Conservation (phyloP, 2,113 vertebrate species). For the Pelvicachromis taeniatus region DNA sequence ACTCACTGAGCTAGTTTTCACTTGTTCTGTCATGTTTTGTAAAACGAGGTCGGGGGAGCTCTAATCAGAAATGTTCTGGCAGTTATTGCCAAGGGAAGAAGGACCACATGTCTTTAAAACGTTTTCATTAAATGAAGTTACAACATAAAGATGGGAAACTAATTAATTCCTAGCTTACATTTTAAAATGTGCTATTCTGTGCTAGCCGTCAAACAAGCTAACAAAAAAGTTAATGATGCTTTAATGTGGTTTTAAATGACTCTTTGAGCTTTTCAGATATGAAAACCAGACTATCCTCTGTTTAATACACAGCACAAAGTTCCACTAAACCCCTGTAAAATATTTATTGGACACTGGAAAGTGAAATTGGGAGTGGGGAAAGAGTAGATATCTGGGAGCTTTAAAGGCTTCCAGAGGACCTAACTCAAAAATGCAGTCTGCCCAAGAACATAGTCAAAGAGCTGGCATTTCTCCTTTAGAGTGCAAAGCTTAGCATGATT, state of each 20-base stretch:
- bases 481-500: background rate
- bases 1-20: conserved; percentile 5
- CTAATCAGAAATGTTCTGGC: background rate
- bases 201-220: background rate
- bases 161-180: background rate
- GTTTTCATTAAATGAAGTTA: background rate
- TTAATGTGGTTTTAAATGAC: conserved; percentile 18
- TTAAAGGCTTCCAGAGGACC: background rate
- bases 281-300: background rate
- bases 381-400: background rate
- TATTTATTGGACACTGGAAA: conserved; percentile 33
- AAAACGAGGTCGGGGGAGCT: background rate
- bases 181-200: background rate
- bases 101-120: background rate
- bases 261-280: conserved; percentile 37
- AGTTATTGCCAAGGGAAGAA: background rate
- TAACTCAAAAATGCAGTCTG: background rate
- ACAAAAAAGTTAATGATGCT: background rate
- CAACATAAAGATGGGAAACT: background rate
- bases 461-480: background rate
- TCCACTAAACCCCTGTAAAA: conserved; percentile 29
- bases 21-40: conserved; percentile 5
- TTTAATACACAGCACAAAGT: conserved; percentile 7
- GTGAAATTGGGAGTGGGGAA: background rate
- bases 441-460: background rate